phyloP scores from a whole-genome alignment of 2,797 vertebrate species.

The Rallus crepitans region DNA sequence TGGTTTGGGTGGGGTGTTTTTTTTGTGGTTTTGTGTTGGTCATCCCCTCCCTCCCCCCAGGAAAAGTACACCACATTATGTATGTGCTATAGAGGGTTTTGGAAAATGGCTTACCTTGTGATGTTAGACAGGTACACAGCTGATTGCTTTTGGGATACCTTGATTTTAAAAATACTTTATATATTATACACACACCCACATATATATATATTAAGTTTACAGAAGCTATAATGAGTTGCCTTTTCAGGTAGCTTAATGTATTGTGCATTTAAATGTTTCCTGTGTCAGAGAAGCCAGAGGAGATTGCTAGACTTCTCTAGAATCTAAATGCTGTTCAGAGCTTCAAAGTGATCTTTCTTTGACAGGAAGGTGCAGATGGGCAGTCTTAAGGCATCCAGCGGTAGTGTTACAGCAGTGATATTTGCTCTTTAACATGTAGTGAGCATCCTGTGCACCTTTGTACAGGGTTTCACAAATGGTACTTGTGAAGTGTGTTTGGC shows the following conservation, averaged over 20 bases:
- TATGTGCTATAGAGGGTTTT: background rate
- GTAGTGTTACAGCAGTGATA: background rate
- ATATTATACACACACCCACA: no score
- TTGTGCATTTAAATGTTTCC: background rate
- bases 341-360: background rate
- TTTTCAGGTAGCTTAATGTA: background rate
- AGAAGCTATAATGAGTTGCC: background rate
- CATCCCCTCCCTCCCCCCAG: no score
- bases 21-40: no score
- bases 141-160: background rate
- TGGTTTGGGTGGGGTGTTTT: background rate
- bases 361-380: background rate
- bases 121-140: background rate
- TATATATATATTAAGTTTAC: background rate
- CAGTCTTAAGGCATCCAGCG: fast-evolving
- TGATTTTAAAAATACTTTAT: background rate
- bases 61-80: background rate
- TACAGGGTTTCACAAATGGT: fast-evolving
- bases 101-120: background rate
- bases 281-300: background rate
- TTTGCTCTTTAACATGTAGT: background rate
- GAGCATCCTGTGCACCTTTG: background rate
- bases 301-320: background rate
- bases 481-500: fast-evolving
- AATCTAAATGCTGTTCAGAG: background rate